phyloP scores from a whole-genome alignment of 1,140 invertebrate species.

The Chironomus tepperi region DNA sequence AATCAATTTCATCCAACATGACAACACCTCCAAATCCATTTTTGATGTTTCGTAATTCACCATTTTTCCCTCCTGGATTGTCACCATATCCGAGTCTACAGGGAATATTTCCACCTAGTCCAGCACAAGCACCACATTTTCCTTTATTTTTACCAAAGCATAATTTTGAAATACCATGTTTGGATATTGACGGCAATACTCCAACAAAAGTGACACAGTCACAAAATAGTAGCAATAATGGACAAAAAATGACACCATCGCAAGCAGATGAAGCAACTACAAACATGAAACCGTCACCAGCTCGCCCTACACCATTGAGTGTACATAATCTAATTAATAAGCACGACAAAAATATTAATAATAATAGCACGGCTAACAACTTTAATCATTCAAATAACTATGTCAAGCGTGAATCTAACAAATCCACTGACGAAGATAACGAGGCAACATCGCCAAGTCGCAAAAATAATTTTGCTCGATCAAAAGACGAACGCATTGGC shows the following conservation, averaged over 20 bases:
- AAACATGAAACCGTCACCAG: conserved; percentile 53
- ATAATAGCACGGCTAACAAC: conserved; percentile 24
- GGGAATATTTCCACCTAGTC: conserved; percentile 36
- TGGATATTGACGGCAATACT: conserved; percentile 38
- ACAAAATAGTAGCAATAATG: conserved; percentile 29
- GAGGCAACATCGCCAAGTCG: conserved; percentile 25
- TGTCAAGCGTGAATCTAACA: not conserved
- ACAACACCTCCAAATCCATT: conserved; percentile 51
- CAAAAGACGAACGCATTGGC: conserved; percentile 16
- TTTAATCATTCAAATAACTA: conserved; percentile 18
- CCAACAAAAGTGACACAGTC: conserved; percentile 35
- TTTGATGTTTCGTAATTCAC: conserved; percentile 47
- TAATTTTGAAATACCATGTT: conserved; percentile 29
- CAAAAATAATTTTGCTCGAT: conserved; percentile 8
- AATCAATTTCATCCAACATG: conserved; percentile 42
- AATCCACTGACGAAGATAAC: conserved; percentile 27
- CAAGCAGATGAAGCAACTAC: conserved; percentile 54
- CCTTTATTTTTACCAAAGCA: conserved; percentile 49
- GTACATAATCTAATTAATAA: conserved; percentile 19
- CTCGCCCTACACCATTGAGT: conserved; percentile 41
- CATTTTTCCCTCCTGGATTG: conserved; percentile 46
- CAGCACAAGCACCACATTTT: conserved; percentile 40
- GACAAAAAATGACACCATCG: conserved; percentile 51
- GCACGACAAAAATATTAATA: conserved; percentile 14
- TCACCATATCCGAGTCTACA: conserved; percentile 40